Evolutionary conservation across 2,797 vertebrate species (phyloP), one percentile per base, ranked within the genome.

Genomic region (Zalophus californianus): DNA sequence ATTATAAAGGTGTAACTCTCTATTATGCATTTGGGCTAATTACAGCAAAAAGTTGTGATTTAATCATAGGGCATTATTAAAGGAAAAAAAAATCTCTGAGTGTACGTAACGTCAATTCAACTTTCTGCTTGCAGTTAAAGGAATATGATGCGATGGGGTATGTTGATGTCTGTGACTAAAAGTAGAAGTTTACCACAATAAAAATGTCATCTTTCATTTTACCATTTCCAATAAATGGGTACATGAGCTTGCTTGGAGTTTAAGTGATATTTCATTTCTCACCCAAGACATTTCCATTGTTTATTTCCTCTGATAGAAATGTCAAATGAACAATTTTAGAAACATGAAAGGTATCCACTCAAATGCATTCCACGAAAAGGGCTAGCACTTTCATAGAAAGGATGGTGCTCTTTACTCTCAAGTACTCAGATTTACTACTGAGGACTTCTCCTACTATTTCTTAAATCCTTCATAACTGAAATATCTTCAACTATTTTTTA

Each of bases 391-490:
- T 70, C 73, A 70, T 58, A 92, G 44, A 32, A 94, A 90, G 41
- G 14, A 3, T 38, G 2, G 79, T 68, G 60, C 23, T 66, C n/a
- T 86, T 96, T 83, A 56, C 35, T 75, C 64, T 90, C 35, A 77
- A 88, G 52, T 54, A 83, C 38, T 58, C 84, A 90, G 83, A 78
- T 83, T 78, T 87, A 83, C 58, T 77, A 58, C 9, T 12, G 44
- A 89, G 16, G 20, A 50, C 44, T 77, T 90, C 62, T 58, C 35
- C 70, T 80, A 92, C 29, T 77, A 32, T 93, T 91, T 94, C 25
- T 93, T 82, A 96, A 97, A 84, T 88, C 20, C 56, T 79, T 64
- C 91, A 62, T 86, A 96, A 86, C 27, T 68, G n/a, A 88, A 96
- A 83, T 92, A 84, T 25, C 50, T 95, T 97, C 41, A 93, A 75